A percentile compares a stretch with the other conserved stretches of the same genome.
Conservation (phyloP, 2,888 invertebrate genomes). For the Parasteatoda lunata region DNA sequence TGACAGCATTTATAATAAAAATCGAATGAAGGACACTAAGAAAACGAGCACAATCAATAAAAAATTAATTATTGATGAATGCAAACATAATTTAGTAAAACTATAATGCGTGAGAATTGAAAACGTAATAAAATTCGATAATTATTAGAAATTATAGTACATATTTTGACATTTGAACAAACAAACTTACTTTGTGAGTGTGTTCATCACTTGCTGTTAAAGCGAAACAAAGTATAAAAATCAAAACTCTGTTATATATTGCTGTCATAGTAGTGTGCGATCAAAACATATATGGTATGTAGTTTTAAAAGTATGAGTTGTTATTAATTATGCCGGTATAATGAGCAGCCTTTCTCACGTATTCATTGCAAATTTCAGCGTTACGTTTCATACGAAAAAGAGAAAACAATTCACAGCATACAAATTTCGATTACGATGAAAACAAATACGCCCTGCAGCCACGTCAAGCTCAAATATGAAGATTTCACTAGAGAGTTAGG, state of each 20-base stretch:
- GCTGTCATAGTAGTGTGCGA: slow-evolving; percentile 27
- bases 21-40: no score
- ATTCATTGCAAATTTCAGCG: slow-evolving; percentile 39
- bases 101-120: no score
- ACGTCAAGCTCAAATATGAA: slow-evolving; percentile 6
- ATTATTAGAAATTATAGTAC: no score
- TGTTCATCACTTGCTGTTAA: slow-evolving; percentile 81
- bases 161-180: slow-evolving; percentile 36
- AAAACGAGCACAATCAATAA: no score
- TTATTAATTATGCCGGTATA: slow-evolving; percentile 41
- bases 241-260: slow-evolving; percentile 6
- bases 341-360: slow-evolving; percentile 16
- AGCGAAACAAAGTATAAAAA: slow-evolving; percentile 57
- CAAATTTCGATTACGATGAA: slow-evolving; percentile 10
- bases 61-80: no score
- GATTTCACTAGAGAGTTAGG: no score
- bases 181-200: slow-evolving; percentile 82
- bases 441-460: slow-evolving; percentile 4
- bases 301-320: slow-evolving; percentile 4
- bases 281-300: background rate
- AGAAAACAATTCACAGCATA: slow-evolving; percentile 19
- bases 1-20: no score
- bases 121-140: no score
- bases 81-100: no score
- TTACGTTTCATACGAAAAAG: slow-evolving; percentile 18